Evolutionary conservation across 2,888 invertebrate genomes (phyloP), one percentile per base, ranked within the genome.

Genomic region (Ellobium chinense): DNA sequence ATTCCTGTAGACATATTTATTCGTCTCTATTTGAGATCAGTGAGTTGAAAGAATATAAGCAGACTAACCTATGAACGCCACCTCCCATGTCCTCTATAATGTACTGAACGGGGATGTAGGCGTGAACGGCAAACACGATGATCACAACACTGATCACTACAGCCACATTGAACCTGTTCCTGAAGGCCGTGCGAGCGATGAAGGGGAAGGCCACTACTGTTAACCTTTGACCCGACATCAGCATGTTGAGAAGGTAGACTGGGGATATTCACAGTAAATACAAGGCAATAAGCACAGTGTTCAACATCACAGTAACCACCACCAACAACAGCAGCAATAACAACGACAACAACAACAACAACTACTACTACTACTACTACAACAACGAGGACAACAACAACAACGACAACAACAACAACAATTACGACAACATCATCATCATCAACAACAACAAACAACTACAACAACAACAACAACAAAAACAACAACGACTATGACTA

Each of bases 171-270:
- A 62, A 37, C 21, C 34, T 70, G n/a, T 24, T 70, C n/a, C 70
- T 54, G 70, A 70, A 62, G 24, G 36, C 37, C 24, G 36, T 62
- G 24, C 73, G 73, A 37, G 73, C 73, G 12, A 62, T 12, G 12
- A 60, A 62, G 24, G 62, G 60, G 24, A 60, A 18, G 37, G 62
- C 60, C 24, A 60, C 36, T 14, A 70, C 56, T 0, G 70, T 70
- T 31, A 70, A 56, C 70, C 56, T 70, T 56, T 70, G 70, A 56
- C 56, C 70, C 56, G 70, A 70, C 70, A 70, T 70, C 70, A 70
- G n/a, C 56, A 70, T 56, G 34, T 70, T 70, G 1, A 70, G 31
- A 14, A 56, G 56, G 34, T 70, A 70, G 3, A 70, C 70, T 70
- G 56, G 9, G n/a, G 46, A 46, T 12, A 46, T 46, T 46, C 9